These are phyloP conservation scores for Folsomia manolachei DNA, from an alignment of 2,888 invertebrate species.

Conservation along the genomic window DNA sequence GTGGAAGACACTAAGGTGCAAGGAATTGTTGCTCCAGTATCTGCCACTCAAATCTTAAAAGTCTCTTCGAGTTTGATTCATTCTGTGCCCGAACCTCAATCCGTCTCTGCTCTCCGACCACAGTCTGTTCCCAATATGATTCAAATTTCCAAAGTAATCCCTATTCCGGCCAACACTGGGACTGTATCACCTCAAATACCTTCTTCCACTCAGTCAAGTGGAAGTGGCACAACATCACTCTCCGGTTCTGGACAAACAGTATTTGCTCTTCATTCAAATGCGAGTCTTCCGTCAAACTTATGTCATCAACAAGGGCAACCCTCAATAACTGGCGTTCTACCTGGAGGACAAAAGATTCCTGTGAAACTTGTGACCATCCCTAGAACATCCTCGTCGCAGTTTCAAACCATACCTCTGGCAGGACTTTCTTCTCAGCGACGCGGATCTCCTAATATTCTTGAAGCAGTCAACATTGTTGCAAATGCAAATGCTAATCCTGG, in stretches of 20 bases:
- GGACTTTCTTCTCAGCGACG: conserved; percentile 28
- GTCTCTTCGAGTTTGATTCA: background rate
- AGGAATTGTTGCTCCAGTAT: background rate
- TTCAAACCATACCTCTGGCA: conserved; percentile 32
- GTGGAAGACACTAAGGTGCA: background rate
- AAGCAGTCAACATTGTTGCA: conserved; percentile 44
- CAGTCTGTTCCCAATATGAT: conserved; percentile 37
- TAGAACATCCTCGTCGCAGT: conserved; percentile 43
- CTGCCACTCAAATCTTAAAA: background rate
- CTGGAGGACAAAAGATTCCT: conserved; percentile 53
- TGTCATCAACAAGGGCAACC: conserved; percentile 37
- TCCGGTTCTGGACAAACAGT: conserved; percentile 36
- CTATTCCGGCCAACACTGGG: background rate
- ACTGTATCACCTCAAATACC: background rate
- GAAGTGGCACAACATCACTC: conserved; percentile 24
- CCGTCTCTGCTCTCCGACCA: background rate
- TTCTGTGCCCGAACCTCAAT: background rate
- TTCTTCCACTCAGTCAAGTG: conserved; percentile 19
- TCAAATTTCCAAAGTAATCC: conserved; percentile 34
- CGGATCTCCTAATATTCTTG: conserved; percentile 46
- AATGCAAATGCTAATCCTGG: conserved; percentile 30
- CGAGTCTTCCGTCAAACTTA: conserved; percentile 39
- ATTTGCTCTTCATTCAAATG: conserved; percentile 48
- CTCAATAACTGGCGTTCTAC: conserved; percentile 35
- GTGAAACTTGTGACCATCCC: conserved; percentile 53